These are phyloP conservation scores for Escarpia spicata DNA, from an alignment of 2,888 invertebrate species.

Conservation along the genomic window DNA sequence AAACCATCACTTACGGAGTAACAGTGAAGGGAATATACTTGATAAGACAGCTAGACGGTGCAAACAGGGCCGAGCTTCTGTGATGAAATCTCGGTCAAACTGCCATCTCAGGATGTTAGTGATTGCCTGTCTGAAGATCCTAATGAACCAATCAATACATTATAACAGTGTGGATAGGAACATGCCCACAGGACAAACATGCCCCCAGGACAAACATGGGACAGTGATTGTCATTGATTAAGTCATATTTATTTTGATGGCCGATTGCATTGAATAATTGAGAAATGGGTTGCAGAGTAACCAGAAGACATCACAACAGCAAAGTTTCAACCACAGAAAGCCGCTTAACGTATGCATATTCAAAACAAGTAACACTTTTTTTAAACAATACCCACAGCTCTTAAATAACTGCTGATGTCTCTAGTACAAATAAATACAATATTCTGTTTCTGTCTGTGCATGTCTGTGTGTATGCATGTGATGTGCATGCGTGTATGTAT, in stretches of 20 bases:
- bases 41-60: background rate
- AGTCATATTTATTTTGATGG: background rate
- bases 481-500: no score
- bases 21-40: background rate
- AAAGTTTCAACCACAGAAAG: background rate
- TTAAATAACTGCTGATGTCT: background rate
- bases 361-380: background rate
- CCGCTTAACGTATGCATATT: background rate
- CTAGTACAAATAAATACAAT: background rate
- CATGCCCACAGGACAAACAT: background rate
- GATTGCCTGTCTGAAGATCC: background rate
- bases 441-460: background rate
- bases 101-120: background rate
- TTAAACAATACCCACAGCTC: background rate
- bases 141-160: conserved; percentile 9
- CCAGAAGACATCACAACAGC: background rate
- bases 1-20: background rate
- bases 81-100: background rate
- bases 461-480: background rate
- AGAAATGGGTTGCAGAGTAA: background rate
- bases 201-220: background rate
- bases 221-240: background rate
- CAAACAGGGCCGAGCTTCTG: background rate
- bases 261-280: background rate
- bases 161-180: background rate